A percentile compares a stretch with the other conserved stretches of the same genome.
These are phyloP conservation scores for Andrena haemorrhoa DNA, from an alignment of 2,888 invertebrate genomes.

Conservation along the genomic window DNA sequence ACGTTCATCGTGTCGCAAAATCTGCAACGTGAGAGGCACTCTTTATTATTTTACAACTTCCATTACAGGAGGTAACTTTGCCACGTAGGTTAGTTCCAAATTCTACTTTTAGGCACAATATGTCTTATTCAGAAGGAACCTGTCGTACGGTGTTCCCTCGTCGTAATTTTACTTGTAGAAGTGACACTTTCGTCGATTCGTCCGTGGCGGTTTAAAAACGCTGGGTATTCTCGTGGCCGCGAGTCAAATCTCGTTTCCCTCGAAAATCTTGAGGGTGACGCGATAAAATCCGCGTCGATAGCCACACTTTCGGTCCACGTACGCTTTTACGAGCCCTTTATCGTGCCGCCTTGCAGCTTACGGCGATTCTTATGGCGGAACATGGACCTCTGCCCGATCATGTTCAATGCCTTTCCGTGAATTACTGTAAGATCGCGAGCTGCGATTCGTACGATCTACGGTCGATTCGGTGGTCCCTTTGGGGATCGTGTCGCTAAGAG, in stretches of 20 bases:
- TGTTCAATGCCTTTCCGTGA: conserved; percentile 14
- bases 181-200: conserved; percentile 17
- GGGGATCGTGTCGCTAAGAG: neutral
- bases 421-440: conserved; percentile 40
- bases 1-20: neutral
- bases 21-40: neutral
- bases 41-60: neutral
- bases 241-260: conserved; percentile 45
- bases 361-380: conserved; percentile 44
- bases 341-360: conserved; percentile 37
- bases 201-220: conserved; percentile 8
- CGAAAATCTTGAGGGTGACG: conserved; percentile 32
- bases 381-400: conserved; percentile 47
- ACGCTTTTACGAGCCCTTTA: conserved; percentile 57
- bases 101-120: no score
- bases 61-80: no score
- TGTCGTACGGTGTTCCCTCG: no score
- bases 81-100: no score
- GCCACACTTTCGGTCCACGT: conserved; percentile 40
- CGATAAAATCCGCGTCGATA: conserved; percentile 55
- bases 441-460: conserved; percentile 10
- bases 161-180: no score
- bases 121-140: no score
- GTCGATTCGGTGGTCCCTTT: conserved; percentile 10
- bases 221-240: conserved; percentile 29